phyloP scores from a whole-genome alignment of 2,113 vertebrate species.

The Siphamia tubifer region DNA sequence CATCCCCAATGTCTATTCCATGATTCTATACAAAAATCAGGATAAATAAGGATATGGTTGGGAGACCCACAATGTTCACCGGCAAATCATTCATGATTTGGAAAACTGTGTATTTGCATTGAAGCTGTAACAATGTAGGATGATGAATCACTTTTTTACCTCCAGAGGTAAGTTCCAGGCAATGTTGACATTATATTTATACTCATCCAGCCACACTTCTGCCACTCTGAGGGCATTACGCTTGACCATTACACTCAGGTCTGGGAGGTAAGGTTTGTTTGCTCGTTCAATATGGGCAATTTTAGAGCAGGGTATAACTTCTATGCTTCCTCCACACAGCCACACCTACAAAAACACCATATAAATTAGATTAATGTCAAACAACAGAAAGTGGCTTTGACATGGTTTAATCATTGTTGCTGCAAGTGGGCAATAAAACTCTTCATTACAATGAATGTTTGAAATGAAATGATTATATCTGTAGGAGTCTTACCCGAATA shows the following conservation, averaged over 20 bases:
- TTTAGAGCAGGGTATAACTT: slow-evolving; percentile 83
- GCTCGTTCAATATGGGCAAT: slow-evolving; percentile 80
- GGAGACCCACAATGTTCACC: background rate
- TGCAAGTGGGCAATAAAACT: no score
- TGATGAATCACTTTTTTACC: slow-evolving; percentile 31
- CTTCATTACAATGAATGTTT: no score
- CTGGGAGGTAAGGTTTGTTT: slow-evolving; percentile 77
- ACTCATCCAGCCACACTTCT: slow-evolving; percentile 84
- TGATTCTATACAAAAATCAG: slow-evolving; percentile 88
- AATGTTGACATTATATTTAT: slow-evolving; percentile 80
- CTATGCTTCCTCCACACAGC: slow-evolving; percentile 84
- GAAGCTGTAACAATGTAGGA: background rate
- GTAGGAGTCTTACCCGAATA: slow-evolving; percentile 86
- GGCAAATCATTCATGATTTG: no score
- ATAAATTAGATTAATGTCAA: no score
- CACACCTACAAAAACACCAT: slow-evolving; percentile 72
- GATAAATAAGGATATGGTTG: background rate
- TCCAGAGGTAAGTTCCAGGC: slow-evolving; percentile 79
- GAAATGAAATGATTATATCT: background rate
- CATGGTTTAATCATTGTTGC: no score
- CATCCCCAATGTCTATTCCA: slow-evolving; percentile 91
- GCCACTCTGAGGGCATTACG: slow-evolving; percentile 80
- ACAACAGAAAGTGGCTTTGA: no score
- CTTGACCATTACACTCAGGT: slow-evolving; percentile 56
- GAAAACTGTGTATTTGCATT: background rate